Evolutionary conservation across 2,888 invertebrate genomes (phyloP), one percentile per base, ranked within the genome.

Genomic region (Eupithecia subumbrata): DNA sequence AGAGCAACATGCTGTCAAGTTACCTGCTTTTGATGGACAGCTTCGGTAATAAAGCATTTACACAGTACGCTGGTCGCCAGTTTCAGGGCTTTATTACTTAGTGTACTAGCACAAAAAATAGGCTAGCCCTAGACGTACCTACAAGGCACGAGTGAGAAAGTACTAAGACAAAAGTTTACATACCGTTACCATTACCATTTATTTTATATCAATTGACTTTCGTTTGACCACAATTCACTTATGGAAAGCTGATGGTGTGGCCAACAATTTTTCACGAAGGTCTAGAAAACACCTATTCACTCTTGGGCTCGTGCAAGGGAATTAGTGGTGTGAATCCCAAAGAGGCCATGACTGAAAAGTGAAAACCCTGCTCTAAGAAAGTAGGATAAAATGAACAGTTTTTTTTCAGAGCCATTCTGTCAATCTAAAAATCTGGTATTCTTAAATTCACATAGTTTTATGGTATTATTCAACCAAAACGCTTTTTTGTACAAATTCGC

Each of bases 1-100:
- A 75, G 52, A 74, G 69, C 68, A 71, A 64, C 71, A 71, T 68
- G 73, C 73, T 80, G 83, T 81, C 83, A 82, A 80, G 81, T 79
- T 34, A 81, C 45, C 30, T 74, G 66, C 67, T 80, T 79, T 78
- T 80, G 80, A 78, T 71, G 67, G 79, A 78, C 80, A 79, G 72
- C 73, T 73, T 60, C 11, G 25, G 12, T 25, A 14, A 22, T 5
- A 25, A 3, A 18, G 48, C 18, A 69, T 69, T 64, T 64, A 64
- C 64, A 64, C 64, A 5, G 16, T 30, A 63, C 14, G 16, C 63
- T 30, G 16, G 63, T 64, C 14, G 9, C 34, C 34, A 22, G 60
- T 60, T 60, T 60, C 12, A 60, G 4, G 12, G 12, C 11, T 12
- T 22, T n/a, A 56, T 3, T 56, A 56, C 52, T 9, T 22, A 56